Evolutionary conservation across 64 coral and sea anemone genomes (phyloP).

Genomic region (Dendronephthya gigantea): DNA sequence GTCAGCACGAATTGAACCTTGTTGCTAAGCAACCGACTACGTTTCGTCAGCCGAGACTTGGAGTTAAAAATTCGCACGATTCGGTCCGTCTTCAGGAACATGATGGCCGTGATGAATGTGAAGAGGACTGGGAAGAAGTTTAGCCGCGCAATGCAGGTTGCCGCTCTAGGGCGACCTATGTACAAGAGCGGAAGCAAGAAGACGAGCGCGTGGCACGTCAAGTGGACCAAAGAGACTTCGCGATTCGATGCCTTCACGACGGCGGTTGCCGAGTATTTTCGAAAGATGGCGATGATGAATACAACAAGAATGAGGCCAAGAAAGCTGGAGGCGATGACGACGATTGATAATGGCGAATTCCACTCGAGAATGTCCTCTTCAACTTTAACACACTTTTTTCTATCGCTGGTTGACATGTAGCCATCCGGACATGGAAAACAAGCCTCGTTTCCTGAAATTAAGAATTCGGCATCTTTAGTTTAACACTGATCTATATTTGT

Average conservation of each 20-base stretch:
- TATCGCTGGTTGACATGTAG: conserved; percentile 47
- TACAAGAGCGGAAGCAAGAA: conserved; percentile 47
- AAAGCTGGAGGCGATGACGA: neutral
- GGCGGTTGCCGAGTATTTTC: conserved; percentile 54
- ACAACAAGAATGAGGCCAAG: conserved; percentile 28
- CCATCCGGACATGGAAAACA: conserved; percentile 51
- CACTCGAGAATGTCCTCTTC: conserved; percentile 57
- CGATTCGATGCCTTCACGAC: conserved; percentile 90
- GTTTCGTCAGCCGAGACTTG: conserved; percentile 44
- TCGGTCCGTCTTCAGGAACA: conserved; percentile 74
- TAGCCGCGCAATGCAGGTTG: conserved; percentile 32
- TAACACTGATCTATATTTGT: too few species aligned
- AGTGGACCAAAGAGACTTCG: conserved; percentile 68
- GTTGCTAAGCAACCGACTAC: conserved; percentile 76
- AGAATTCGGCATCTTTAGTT: too few species aligned
- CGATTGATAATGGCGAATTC: conserved; percentile 20
- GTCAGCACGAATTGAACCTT: conserved; percentile 67
- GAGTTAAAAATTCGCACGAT: conserved; percentile 86
- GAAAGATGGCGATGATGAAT: conserved; percentile 46
- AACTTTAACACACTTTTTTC: conserved; percentile 55
- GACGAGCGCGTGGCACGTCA: conserved; percentile 35
- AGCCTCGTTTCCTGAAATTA: neutral
- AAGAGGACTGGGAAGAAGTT: conserved; percentile 62
- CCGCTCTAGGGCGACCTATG: conserved; percentile 54
- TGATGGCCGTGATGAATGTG: conserved; percentile 70